Evolutionary conservation across 2,113 vertebrate genomes (phyloP).

Genomic region (Otocyon megalotis): DNA sequence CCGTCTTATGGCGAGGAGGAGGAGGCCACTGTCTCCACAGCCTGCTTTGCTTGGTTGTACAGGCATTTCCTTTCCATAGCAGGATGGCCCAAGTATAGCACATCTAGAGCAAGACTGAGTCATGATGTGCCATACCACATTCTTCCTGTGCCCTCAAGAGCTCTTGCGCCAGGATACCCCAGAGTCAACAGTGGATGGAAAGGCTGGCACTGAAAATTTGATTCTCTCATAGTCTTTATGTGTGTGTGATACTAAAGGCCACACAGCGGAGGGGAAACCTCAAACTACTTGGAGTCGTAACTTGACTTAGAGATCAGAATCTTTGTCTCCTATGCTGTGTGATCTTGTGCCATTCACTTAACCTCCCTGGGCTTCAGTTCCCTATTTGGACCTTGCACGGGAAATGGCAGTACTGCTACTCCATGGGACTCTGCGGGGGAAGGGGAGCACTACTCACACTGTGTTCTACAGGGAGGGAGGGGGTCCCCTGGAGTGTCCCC

Average conservation of each 20-base stretch:
- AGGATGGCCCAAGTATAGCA: neutral
- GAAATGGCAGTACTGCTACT: neutral
- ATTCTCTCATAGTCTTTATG: neutral
- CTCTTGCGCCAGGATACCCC: neutral
- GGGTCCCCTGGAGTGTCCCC: fast-evolving
- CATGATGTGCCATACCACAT: neutral
- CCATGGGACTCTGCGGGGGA: too few species aligned
- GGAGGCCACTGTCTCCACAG: neutral
- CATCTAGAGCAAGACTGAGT: neutral
- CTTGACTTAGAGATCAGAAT: neutral
- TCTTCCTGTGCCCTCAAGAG: neutral
- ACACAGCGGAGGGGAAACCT: neutral
- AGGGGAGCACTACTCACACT: neutral
- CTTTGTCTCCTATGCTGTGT: neutral
- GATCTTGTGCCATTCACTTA: neutral
- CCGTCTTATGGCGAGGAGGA: neutral
- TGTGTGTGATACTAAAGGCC: neutral
- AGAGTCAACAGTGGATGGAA: neutral
- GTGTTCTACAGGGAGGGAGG: neutral
- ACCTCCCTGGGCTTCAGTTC: neutral
- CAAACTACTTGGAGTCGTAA: neutral
- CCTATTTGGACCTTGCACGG: neutral
- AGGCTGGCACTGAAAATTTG: neutral
- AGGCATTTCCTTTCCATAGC: neutral
- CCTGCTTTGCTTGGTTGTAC: neutral